phyloP scores from a whole-genome alignment of 2,797 vertebrate species.

The Tolypeutes matacus region DNA sequence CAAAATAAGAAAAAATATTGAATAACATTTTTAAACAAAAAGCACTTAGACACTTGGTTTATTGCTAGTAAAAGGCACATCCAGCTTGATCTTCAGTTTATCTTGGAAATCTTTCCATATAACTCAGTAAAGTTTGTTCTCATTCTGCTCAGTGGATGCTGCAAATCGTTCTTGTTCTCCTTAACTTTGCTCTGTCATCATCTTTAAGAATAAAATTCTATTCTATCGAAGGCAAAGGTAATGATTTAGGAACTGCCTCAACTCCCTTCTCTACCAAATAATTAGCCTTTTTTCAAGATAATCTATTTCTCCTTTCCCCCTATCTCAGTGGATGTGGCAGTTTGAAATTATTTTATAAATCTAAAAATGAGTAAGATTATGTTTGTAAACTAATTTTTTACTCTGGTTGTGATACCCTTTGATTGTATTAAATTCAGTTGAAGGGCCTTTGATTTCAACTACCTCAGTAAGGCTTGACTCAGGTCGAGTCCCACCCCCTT shows the following conservation, averaged over 20 bases:
- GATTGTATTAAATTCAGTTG: no score
- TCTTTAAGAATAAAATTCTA: neutral
- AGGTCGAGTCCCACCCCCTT: no score
- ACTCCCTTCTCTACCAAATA: neutral
- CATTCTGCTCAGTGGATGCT: neutral
- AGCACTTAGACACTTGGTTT: neutral
- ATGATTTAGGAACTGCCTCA: neutral
- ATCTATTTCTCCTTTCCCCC: neutral
- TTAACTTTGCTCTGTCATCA: neutral
- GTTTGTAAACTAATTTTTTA: no score
- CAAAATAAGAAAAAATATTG: neutral
- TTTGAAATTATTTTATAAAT: no score
- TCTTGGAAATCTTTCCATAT: neutral
- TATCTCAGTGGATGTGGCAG: neutral
- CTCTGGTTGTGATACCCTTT: no score
- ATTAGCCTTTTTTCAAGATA: constrained; percentile 32
- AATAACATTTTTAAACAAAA: neutral
- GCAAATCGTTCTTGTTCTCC: neutral
- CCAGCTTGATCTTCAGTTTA: neutral
- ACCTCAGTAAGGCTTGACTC: no score
- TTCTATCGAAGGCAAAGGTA: neutral
- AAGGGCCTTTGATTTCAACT: no score
- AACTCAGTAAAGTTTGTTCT: neutral
- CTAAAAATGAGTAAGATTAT: no score
- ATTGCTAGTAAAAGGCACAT: neutral